Evolutionary conservation across 2,797 vertebrate species (phyloP).

Genomic region (Malurus leucopterus): DNA sequence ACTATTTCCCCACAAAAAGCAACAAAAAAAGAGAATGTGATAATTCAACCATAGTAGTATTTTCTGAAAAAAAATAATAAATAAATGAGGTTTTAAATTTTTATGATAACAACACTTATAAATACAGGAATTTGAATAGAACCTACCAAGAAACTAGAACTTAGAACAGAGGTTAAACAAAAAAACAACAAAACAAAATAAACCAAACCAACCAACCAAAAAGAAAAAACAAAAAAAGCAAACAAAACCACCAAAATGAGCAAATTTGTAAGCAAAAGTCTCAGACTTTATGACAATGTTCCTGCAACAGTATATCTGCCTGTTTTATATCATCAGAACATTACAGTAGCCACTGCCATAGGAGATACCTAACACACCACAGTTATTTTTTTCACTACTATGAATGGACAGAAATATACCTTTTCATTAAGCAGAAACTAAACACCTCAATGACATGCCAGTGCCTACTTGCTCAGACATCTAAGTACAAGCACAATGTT

Average conservation of each 20-base stretch:
- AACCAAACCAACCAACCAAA: neutral
- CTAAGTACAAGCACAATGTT: neutral
- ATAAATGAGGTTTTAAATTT: neutral
- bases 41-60: neutral
- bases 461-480: neutral
- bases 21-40: neutral
- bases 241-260: neutral
- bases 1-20: neutral
- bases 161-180: neutral
- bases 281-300: neutral
- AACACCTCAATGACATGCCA: neutral
- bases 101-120: neutral
- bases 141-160: neutral
- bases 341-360: neutral
- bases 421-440: neutral
- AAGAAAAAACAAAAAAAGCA: neutral
- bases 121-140: neutral
- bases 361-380: neutral
- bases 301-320: neutral
- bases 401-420: neutral
- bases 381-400: neutral
- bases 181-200: neutral
- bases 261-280: neutral
- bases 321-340: neutral
- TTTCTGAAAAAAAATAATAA: neutral